These are phyloP conservation scores for Poecilia picta DNA, from an alignment of 2,797 vertebrate species.

Conservation along the genomic window DNA sequence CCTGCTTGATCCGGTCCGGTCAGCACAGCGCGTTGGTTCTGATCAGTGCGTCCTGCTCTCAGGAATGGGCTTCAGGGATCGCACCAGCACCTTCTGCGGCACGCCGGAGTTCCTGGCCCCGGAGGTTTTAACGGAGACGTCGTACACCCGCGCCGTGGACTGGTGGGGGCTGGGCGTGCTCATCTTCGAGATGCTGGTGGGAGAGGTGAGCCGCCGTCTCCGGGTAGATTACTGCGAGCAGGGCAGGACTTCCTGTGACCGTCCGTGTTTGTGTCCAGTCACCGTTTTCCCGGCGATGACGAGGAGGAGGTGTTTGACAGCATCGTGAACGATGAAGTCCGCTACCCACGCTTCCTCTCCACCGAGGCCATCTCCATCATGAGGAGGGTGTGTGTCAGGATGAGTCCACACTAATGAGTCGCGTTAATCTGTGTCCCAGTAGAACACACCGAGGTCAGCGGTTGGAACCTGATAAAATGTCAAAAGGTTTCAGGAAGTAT, in stretches of 20 bases:
- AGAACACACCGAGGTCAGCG: neutral
- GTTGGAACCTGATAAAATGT: neutral
- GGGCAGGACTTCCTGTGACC: neutral
- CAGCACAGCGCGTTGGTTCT: neutral
- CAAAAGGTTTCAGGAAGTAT: neutral
- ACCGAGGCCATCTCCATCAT: constrained; percentile 99
- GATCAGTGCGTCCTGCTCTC: constrained; percentile 3
- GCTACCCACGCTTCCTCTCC: constrained; percentile 95
- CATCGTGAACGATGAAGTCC: constrained; percentile 99
- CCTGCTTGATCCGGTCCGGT: neutral
- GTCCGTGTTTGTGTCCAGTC: constrained; percentile 80
- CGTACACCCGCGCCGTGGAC: constrained; percentile 97
- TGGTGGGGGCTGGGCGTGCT: constrained; percentile 99
- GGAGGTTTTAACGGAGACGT: constrained; percentile 97
- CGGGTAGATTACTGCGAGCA: neutral
- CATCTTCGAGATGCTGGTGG: constrained; percentile 99
- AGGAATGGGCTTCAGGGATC: constrained; percentile 99
- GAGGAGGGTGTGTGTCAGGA: constrained; percentile 88
- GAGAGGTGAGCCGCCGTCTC: constrained; percentile 86
- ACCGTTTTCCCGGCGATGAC: constrained; percentile 97
- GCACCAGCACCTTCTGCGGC: constrained; percentile 98
- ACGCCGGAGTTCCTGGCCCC: constrained; percentile 98
- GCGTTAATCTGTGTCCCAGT: neutral
- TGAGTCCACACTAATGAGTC: neutral
- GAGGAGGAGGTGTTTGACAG: constrained; percentile 99